A percentile compares a stretch with the other conserved stretches of the same genome.
Evolutionary conservation across 1,140 invertebrate species (phyloP).

Genomic region (Philotrypesis tridentata): DNA sequence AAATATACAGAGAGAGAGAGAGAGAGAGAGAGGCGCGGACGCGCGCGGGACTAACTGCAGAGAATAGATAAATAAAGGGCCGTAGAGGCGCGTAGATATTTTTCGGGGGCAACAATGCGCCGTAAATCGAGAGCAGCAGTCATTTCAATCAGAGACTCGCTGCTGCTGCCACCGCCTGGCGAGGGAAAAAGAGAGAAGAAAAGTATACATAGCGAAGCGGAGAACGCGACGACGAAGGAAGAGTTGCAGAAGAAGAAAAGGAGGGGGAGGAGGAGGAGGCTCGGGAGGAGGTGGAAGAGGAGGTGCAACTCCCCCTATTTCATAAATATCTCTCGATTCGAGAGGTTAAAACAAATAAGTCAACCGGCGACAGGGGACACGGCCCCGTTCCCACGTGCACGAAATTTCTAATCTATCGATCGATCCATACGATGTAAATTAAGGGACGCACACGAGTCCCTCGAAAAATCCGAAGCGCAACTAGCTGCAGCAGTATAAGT

Average conservation of each 20-base stretch:
- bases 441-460: constrained; percentile 22
- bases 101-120: constrained; percentile 36
- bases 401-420: constrained; percentile 50
- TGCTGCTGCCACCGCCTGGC: too few species aligned
- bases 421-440: constrained; percentile 47
- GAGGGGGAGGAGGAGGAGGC: background rate
- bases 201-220: too few species aligned
- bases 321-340: constrained; percentile 42
- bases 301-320: constrained; percentile 35
- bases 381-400: constrained; percentile 33
- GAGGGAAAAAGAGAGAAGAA: background rate
- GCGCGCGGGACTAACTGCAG: background rate
- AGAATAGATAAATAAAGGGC: constrained; percentile 35
- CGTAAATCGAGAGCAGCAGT: constrained; percentile 32
- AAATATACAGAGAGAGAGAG: constrained; percentile 23
- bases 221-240: too few species aligned
- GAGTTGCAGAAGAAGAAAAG: background rate
- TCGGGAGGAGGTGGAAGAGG: background rate
- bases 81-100: background rate
- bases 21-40: too few species aligned
- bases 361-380: constrained; percentile 8
- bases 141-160: constrained; percentile 43
- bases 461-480: background rate
- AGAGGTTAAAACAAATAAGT: constrained; percentile 47
- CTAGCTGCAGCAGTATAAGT: background rate